These are phyloP conservation scores for Rhagonycha lutea DNA, from an alignment of 2,888 invertebrate species.

Conservation along the genomic window DNA sequence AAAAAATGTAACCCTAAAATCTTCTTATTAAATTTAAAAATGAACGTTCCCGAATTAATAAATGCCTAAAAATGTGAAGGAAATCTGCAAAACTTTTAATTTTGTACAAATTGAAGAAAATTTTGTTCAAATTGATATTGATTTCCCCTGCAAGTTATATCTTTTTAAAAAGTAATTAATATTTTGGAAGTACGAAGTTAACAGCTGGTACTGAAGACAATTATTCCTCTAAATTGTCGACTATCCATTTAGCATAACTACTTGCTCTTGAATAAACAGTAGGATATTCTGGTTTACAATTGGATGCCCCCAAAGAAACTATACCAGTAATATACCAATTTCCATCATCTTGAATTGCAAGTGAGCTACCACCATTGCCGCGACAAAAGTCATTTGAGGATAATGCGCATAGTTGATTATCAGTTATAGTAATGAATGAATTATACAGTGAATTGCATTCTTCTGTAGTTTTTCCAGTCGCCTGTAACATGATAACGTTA, in stretches of 20 bases:
- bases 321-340: constrained; percentile 61
- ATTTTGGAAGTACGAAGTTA: too few species aligned
- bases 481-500: constrained; percentile 36
- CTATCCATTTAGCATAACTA: constrained; percentile 64
- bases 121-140: too few species aligned
- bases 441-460: constrained; percentile 62
- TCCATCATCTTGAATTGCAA: constrained; percentile 53
- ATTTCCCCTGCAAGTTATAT: too few species aligned
- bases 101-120: too few species aligned
- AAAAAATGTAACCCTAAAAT: too few species aligned
- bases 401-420: constrained; percentile 65
- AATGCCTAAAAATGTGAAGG: too few species aligned
- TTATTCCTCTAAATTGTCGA: constrained; percentile 44
- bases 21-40: too few species aligned
- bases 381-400: constrained; percentile 64
- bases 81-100: too few species aligned
- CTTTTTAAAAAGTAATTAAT: too few species aligned
- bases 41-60: too few species aligned
- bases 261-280: constrained; percentile 66
- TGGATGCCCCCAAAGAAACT: constrained; percentile 64
- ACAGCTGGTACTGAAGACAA: background rate
- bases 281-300: constrained; percentile 60
- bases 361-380: constrained; percentile 68
- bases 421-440: constrained; percentile 53
- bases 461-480: constrained; percentile 56